Base-by-base conservation (phyloP, 1,140 invertebrate genomes). In the Drosophila bifasciata region DNA sequence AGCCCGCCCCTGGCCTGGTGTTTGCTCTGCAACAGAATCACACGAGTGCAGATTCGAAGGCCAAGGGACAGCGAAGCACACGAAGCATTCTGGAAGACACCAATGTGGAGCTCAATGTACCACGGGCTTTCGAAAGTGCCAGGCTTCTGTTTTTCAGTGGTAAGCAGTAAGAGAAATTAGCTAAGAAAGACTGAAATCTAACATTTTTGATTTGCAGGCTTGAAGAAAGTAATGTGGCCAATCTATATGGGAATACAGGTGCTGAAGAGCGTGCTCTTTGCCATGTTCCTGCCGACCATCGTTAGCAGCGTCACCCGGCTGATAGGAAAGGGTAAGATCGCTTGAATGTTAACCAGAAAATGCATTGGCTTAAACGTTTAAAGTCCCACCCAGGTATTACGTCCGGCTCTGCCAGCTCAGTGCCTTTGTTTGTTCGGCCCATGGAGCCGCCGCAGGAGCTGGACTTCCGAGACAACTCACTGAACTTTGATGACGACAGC, bases 211-310 rank as follows among this genome's bases (percentile, higher is more conserved):
- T 9, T 39, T 53, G 84, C 92, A 92, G 93, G 94, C 92, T 91
- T 97, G 52, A 97, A 96, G 92, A 97, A 97, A 89, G 92, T 96
- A 52, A 93, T 97, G 79, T 92, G 96, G 76, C 96, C 96, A 3
- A 91, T 97, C 15, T 93, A 96, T 61, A 94, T 96, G 74, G 96
- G 95, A 1, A 94, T 94, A 3, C 96, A 97, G 92, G 93, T 97
- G 15, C 93, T 96, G 67, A 97, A 97, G 91, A 96, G 95, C 16
- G 93, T 96, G 9, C 91, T 97, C 5, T 93, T 97, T 4, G 96
- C 96, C 7, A 94, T 97, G 91, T 96, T 97, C 91, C 92, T 97
- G 76, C 96, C 96, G 1, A 96, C 95, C 55, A 95, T 97, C 44
- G 93, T 97, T 53, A 95, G 96, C 49, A 95, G 95, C 76, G 93